Evolutionary conservation across 2,113 vertebrate species (phyloP).

Genomic region (Salvator merianae): DNA sequence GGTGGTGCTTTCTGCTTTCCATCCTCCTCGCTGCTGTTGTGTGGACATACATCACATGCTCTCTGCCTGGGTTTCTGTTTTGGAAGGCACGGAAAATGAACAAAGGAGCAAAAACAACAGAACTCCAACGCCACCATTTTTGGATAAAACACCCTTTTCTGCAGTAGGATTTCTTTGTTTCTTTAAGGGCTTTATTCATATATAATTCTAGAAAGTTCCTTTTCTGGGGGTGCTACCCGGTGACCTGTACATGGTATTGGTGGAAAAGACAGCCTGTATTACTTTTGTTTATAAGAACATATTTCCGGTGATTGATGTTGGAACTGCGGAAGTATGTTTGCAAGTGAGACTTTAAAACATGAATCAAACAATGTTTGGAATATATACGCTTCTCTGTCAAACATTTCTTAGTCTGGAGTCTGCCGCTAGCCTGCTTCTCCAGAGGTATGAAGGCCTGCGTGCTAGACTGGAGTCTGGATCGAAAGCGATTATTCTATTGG

Average conservation of each 20-base stretch:
- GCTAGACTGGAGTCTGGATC: constrained; percentile 60
- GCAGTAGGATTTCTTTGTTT: constrained; percentile 36
- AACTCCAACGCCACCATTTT: background rate
- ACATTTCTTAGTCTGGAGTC: constrained; percentile 75
- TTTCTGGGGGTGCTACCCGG: constrained; percentile 37
- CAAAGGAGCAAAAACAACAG: too few species aligned
- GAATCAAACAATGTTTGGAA: constrained; percentile 83
- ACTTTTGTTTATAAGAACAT: constrained; percentile 78
- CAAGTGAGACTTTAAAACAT: constrained; percentile 75
- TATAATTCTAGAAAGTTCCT: background rate
- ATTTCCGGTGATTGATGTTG: constrained; percentile 77
- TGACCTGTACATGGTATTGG: constrained; percentile 56
- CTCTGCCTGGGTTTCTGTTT: too few species aligned
- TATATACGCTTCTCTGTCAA: constrained; percentile 72
- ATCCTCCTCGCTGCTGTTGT: too few species aligned
- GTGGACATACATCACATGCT: too few species aligned
- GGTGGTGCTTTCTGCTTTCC: too few species aligned
- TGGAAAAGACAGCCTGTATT: constrained; percentile 72
- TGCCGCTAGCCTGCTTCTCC: constrained; percentile 62
- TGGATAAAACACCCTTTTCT: background rate
- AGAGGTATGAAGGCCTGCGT: constrained; percentile 54
- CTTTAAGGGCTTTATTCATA: constrained; percentile 18
- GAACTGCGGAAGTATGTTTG: constrained; percentile 73
- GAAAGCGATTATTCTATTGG: constrained; percentile 17
- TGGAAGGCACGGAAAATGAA: too few species aligned